Percentiles rank a stretch among this genome's conserved stretches.
Conservation (phyloP, 23 tunicate genomes). For the Ciona savignyi region DNA sequence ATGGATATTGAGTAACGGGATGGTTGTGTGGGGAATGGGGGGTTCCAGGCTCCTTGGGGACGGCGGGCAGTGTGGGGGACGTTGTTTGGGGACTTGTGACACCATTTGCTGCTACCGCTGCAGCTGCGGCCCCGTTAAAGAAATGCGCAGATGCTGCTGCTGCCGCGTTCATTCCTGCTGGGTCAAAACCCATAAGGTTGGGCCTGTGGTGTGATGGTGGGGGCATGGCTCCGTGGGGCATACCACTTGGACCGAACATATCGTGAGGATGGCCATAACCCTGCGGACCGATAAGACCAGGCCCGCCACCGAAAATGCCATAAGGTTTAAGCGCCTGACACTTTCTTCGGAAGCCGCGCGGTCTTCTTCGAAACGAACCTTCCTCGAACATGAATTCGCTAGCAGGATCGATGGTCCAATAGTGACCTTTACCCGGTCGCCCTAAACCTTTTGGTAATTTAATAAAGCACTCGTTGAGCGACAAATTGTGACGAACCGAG, state of each 20-base stretch:
- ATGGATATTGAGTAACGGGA: slow-evolving; percentile 24
- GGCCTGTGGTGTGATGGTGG: slow-evolving; percentile 44
- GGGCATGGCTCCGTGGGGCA: slow-evolving; percentile 67
- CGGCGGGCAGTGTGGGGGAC: slow-evolving; percentile 35
- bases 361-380: slow-evolving; percentile 95
- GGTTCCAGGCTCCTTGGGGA: slow-evolving; percentile 36
- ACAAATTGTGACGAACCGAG: slow-evolving; percentile 95
- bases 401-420: slow-evolving; percentile 99
- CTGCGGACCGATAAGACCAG: slow-evolving; percentile 49
- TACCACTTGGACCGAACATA: slow-evolving; percentile 57
- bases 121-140: slow-evolving; percentile 49
- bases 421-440: slow-evolving; percentile 99
- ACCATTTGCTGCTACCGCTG: slow-evolving; percentile 53
- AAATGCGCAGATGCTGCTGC: slow-evolving; percentile 31
- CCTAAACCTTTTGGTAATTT: slow-evolving; percentile 95
- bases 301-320: slow-evolving; percentile 56
- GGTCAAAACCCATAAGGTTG: slow-evolving; percentile 60
- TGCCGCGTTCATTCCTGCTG: slow-evolving; percentile 23
- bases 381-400: slow-evolving; percentile 99
- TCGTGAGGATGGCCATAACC: slow-evolving; percentile 66
- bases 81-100: slow-evolving; percentile 44
- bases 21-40: slow-evolving; percentile 55
- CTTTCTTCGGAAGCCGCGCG: slow-evolving; percentile 95
- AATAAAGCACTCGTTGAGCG: slow-evolving; percentile 98
- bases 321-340: slow-evolving; percentile 98